These are phyloP conservation scores for Xanthostigma xanthostigma DNA, from an alignment of 2,888 invertebrate species.

Conservation along the genomic window DNA sequence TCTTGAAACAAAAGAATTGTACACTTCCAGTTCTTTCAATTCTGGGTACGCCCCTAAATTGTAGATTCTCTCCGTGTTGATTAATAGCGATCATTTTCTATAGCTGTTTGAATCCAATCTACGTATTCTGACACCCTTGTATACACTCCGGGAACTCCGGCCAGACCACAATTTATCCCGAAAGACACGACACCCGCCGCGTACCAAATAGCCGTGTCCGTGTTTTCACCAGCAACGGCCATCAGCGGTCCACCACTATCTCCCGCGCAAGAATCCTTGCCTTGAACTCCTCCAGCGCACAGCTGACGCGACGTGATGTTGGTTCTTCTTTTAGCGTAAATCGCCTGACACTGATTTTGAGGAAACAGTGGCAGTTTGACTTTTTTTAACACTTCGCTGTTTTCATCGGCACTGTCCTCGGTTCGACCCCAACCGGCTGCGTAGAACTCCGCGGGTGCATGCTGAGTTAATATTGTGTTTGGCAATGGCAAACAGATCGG, in stretches of 20 bases:
- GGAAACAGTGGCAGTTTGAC: conserved; percentile 26
- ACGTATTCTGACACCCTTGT: conserved; percentile 45
- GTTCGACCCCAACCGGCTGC: too few species aligned
- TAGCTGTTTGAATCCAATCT: conserved; percentile 39
- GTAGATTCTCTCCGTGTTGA: too few species aligned
- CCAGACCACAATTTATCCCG: conserved; percentile 30
- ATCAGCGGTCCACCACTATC: conserved; percentile 53
- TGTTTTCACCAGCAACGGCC: conserved; percentile 25
- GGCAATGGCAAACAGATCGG: too few species aligned
- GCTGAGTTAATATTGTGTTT: too few species aligned
- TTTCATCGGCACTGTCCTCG: too few species aligned
- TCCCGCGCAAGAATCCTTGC: conserved; percentile 46
- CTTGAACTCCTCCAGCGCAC: conserved; percentile 44
- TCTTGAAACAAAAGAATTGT: too few species aligned
- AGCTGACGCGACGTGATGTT: conserved; percentile 28
- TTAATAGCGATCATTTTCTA: too few species aligned
- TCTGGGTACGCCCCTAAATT: too few species aligned
- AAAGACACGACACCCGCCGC: conserved; percentile 41
- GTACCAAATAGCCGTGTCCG: conserved; percentile 27
- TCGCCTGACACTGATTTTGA: conserved; percentile 20
- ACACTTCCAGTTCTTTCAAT: too few species aligned
- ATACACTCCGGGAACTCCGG: conserved; percentile 55
- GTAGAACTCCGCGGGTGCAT: too few species aligned
- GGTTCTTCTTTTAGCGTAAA: conserved; percentile 17
- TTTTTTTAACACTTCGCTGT: conserved; percentile 23